phyloP scores from a whole-genome alignment of 1,140 invertebrate genomes.

The Temnothorax curvispinosus region DNA sequence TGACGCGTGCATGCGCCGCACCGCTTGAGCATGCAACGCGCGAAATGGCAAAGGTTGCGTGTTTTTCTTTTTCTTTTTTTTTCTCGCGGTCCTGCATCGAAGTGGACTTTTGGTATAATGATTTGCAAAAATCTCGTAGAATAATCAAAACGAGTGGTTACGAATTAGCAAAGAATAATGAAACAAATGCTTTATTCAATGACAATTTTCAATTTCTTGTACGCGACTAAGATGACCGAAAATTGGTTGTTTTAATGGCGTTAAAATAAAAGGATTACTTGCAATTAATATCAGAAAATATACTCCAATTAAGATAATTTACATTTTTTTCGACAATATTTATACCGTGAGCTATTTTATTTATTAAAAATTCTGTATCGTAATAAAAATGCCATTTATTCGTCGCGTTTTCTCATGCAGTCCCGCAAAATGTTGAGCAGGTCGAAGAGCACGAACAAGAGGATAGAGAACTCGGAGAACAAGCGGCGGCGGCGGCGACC shows the following conservation, averaged over 20 bases:
- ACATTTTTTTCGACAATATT: neutral
- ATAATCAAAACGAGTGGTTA: neutral
- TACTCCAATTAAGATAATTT: neutral
- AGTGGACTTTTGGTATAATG: neutral
- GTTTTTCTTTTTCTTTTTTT: neutral
- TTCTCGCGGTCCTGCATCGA: neutral
- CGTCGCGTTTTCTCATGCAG: neutral
- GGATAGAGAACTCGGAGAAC: slow-evolving; percentile 19
- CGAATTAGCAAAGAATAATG: neutral
- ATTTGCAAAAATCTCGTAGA: neutral
- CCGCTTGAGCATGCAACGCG: slow-evolving; percentile 28
- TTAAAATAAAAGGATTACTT: neutral
- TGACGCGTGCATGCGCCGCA: slow-evolving; percentile 72
- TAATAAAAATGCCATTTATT: neutral
- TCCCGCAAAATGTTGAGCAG: slow-evolving; percentile 35
- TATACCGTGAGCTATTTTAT: neutral
- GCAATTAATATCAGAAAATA: neutral
- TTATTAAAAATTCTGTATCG: neutral
- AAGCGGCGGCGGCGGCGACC: neutral
- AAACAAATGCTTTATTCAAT: neutral
- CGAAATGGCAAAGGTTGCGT: neutral
- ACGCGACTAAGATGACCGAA: no score
- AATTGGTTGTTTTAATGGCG: neutral
- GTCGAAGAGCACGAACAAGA: slow-evolving; percentile 36
- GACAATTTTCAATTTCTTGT: neutral